These are phyloP conservation scores for Nezara viridula DNA, from an alignment of 2,888 invertebrate species.

Conservation along the genomic window DNA sequence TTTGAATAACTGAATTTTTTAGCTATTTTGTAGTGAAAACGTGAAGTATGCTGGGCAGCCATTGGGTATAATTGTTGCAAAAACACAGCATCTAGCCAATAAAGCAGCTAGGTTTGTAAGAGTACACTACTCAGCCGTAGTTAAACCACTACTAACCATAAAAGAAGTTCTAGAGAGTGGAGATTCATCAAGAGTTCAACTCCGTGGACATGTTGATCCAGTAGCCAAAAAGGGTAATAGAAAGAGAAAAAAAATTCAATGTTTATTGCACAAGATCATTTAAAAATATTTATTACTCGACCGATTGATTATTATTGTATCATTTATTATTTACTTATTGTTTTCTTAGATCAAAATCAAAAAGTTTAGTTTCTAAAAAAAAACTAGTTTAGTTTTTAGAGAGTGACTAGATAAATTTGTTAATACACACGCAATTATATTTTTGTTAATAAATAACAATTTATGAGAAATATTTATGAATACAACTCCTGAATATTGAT, in stretches of 20 bases:
- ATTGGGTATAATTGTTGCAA: conserved; percentile 81
- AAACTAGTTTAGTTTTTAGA: too few species aligned
- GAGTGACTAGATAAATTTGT: too few species aligned
- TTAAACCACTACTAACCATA: conserved; percentile 65
- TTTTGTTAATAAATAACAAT: too few species aligned
- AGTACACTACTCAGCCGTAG: conserved; percentile 72
- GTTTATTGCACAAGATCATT: neutral
- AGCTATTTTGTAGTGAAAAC: conserved; percentile 66
- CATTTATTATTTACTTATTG: too few species aligned
- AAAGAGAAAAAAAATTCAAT: neutral
- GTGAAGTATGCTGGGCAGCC: conserved; percentile 81
- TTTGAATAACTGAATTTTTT: conserved; percentile 18
- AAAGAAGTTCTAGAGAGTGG: conserved; percentile 64
- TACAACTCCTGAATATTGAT: too few species aligned
- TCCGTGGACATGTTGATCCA: conserved; percentile 50
- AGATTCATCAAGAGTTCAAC: conserved; percentile 61
- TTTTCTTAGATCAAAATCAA: too few species aligned
- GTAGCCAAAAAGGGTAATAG: conserved; percentile 41
- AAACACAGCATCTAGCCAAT: conserved; percentile 74
- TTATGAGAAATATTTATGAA: too few species aligned
- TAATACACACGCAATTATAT: too few species aligned
- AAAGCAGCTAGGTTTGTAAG: conserved; percentile 74
- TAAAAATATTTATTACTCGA: neutral
- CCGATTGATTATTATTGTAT: neutral
- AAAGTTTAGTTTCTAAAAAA: too few species aligned